Conservation (phyloP, 1,140 invertebrate genomes). For the Sycophila sp. region DNA sequence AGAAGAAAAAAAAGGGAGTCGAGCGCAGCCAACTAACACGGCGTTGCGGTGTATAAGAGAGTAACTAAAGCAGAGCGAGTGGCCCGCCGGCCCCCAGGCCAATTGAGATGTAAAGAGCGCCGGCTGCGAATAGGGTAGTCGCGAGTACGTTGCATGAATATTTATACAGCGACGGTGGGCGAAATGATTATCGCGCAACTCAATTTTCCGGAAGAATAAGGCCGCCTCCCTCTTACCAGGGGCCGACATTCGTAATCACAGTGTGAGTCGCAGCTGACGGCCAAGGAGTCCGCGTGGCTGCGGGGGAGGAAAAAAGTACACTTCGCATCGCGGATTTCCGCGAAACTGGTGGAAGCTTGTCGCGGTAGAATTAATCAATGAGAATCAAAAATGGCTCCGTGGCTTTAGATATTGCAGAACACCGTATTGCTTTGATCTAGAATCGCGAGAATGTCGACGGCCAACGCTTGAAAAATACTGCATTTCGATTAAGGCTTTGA, state of each 20-base stretch:
- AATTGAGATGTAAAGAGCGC: constrained; percentile 28
- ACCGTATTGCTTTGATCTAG: too few relatives aligned
- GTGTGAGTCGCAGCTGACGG: not conserved
- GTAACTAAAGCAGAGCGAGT: not conserved
- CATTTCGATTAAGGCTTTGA: too few relatives aligned
- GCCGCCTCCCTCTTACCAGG: too few relatives aligned
- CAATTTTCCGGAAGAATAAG: constrained; percentile 12
- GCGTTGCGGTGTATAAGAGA: not conserved
- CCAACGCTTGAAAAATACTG: too few relatives aligned
- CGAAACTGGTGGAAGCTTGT: too few relatives aligned
- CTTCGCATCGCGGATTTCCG: too few relatives aligned
- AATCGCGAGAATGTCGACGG: too few relatives aligned
- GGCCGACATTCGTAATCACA: not conserved
- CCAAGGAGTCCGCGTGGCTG: not conserved
- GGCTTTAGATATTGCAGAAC: too few relatives aligned
- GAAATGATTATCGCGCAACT: constrained; percentile 28
- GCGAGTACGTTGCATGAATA: constrained; percentile 24
- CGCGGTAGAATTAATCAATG: too few relatives aligned
- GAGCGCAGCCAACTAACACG: too few relatives aligned
- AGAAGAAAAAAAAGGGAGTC: not conserved
- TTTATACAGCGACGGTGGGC: constrained; percentile 1
- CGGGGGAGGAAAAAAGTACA: too few relatives aligned
- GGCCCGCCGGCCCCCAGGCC: not conserved
- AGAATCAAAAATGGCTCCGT: too few relatives aligned
- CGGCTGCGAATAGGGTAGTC: not conserved